Base-by-base conservation (phyloP, 2,113 vertebrate genomes). In the Lontra canadensis region DNA sequence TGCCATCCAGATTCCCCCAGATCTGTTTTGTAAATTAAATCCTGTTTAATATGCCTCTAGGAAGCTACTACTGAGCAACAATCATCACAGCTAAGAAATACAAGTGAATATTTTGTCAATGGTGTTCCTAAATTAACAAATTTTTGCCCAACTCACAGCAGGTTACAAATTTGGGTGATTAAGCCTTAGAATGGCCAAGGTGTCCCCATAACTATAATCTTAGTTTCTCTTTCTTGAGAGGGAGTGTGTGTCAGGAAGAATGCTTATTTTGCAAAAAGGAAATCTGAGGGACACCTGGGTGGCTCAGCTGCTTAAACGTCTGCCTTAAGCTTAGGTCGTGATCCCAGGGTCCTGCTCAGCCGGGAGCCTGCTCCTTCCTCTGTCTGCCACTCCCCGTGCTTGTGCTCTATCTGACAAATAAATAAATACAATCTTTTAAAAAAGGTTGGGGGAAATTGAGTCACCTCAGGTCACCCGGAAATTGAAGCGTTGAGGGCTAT, bases 11-110 rank as follows among this genome's bases (percentile, higher is more conserved):
- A 88, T 39, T 44, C 49, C 49, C 34, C 73, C 34, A 85, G n/a
- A 86, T 74, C 67, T 65, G 86, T 92, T 74, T 76, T 52, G 23
- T 44, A 89, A 95, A 96, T 47, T 44, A 86, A 92, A 69, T 89
- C 39, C 23, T 61, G 73, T 93, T 93, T 87, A 86, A 87, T 95
- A 95, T 76, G 81, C 44, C 59, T 42, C 29, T 29, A 93, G 73
- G 88, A 74, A 85, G 55, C 79, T 85, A 92, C 71, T 61, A 49
- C 73, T 55, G 89, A 90, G 63, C 89, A 76, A 52, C 9, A 34
- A 39, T 52, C 47, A 42, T 76, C 80, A 82, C 4, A 93, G 49
- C 81, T 44, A 96, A 96, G 29, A 86, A 80, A 79, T 31, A 93
- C 55, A 74, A 65, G 13, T 83, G 44, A 71, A 47, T 63, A 47